Conservation (phyloP, 1,140 invertebrate species). For the Drosophila navojoa region DNA sequence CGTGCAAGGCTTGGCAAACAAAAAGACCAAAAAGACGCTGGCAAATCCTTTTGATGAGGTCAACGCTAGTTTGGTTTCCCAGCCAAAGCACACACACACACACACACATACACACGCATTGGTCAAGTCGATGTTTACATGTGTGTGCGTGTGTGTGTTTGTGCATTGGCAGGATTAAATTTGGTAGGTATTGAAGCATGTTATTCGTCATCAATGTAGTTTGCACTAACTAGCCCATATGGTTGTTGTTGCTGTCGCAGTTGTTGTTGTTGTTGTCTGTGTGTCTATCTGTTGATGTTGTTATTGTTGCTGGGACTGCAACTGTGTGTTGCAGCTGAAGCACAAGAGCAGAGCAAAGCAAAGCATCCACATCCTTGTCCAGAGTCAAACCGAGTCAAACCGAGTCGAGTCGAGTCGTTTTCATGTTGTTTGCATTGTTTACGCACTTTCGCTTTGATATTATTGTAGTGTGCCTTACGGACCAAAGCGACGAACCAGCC, state of each 20-base stretch:
- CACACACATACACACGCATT: conserved; percentile 15
- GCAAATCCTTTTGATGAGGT: conserved; percentile 81
- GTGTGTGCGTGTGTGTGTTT: conserved; percentile 3
- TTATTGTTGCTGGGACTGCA: conserved; percentile 27
- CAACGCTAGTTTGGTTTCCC: conserved; percentile 72
- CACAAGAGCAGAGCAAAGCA: conserved; percentile 7
- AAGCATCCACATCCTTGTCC: neutral
- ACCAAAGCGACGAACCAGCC: neutral
- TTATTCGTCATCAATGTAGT: conserved; percentile 82
- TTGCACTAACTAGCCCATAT: conserved; percentile 67
- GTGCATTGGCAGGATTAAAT: conserved; percentile 78
- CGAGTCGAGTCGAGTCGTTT: conserved; percentile 41
- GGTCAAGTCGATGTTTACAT: conserved; percentile 45
- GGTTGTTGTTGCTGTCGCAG: conserved; percentile 19
- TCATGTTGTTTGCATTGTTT: conserved; percentile 79
- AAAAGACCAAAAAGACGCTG: conserved; percentile 82
- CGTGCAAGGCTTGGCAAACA: conserved; percentile 68
- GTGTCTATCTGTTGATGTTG: conserved; percentile 14
- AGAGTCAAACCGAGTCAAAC: conserved; percentile 32
- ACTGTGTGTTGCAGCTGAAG: conserved; percentile 22
- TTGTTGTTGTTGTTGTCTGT: neutral
- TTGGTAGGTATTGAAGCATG: conserved; percentile 82
- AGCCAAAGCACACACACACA: conserved; percentile 28
- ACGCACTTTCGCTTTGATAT: conserved; percentile 83
- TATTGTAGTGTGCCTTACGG: conserved; percentile 70